Base-by-base conservation (phyloP, 2,888 invertebrate species). In the Erpobdella octoculata region DNA sequence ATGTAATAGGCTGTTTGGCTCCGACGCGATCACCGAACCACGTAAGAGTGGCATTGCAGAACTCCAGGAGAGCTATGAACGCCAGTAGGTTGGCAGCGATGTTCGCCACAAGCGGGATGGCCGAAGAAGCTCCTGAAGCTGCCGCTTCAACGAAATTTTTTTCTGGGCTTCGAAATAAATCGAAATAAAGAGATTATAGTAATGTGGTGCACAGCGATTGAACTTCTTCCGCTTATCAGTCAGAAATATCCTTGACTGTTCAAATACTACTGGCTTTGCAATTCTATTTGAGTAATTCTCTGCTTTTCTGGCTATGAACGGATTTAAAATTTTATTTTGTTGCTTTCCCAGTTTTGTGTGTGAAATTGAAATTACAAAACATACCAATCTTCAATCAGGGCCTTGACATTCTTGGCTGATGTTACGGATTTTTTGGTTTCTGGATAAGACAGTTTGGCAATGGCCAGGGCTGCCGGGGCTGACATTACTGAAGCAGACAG, bases 401-500 rank as follows among this genome's bases (percentile, higher is more conserved):
- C 21, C 21, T 72, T 64, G 36, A 72, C 59, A 25, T 75, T 65
- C 6, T 69, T 33, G 8, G 64, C 73, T 31, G 66, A 72, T 2
- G 74, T 75, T 25, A 71, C 69, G n/a, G 74, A 71, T 61, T 73
- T 72, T 58, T 74, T 31, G 6, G 76, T 75, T 48, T 76, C 76
- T 3, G 76, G 76, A 35, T 73, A 76, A 35, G 59, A 73, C 35
- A 76, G 76, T 70, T 76, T 76, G 33, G 76, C 73, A 53, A 76
- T 72, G 78, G 91, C 91, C 35, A 96, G 83, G 0, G 93, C 90
- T 0, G 92, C 92, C 0, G 95, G 94, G 0, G 95, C 94, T 0
- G 93, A 91, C 94, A 96, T 93, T 0, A 95, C 89, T 73, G 91
- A 91, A 0, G 95, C 91, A 0, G 93, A 91, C 74, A 96, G 89